Percentiles rank a stretch among this genome's conserved stretches.
phyloP scores from a whole-genome alignment of 1,140 invertebrate species.

The Fopius arisanus region DNA sequence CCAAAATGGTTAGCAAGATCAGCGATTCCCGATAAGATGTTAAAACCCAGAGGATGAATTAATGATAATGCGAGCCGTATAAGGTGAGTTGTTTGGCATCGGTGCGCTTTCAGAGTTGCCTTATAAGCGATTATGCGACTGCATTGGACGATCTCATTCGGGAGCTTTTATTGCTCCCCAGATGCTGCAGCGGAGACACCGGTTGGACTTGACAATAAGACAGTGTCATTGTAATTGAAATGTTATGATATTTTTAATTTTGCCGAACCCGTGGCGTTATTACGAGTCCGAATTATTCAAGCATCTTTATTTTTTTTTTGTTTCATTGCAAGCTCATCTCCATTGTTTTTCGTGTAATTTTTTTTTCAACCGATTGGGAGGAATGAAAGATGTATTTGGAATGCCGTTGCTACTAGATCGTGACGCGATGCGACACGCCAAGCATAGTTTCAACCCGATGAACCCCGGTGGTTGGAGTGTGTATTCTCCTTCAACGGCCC shows the following conservation, averaged over 20 bases:
- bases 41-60: constrained; percentile 25
- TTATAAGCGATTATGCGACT: constrained; percentile 26
- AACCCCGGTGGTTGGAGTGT: not conserved
- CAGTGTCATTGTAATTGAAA: not conserved
- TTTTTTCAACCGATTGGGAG: not conserved
- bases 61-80: constrained; percentile 34
- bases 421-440: constrained; percentile 12
- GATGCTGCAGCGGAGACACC: too few species aligned
- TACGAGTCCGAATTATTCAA: not conserved
- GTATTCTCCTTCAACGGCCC: constrained; percentile 33
- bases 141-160: not conserved
- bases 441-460: constrained; percentile 6
- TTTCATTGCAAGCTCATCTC: too few species aligned
- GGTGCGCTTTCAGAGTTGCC: constrained; percentile 20
- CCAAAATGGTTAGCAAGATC: constrained; percentile 33
- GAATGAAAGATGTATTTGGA: constrained; percentile 7
- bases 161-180: not conserved
- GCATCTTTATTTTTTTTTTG: not conserved
- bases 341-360: not conserved
- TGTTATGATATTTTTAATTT: not conserved
- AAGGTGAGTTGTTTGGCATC: constrained; percentile 41
- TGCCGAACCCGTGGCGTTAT: not conserved
- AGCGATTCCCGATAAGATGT: constrained; percentile 43
- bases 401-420: constrained; percentile 11
- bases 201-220: not conserved